A percentile compares a stretch with the other conserved stretches of the same genome.
Evolutionary conservation across 1,140 invertebrate species (phyloP).

Genomic region (Propsilocerus akamusi): DNA sequence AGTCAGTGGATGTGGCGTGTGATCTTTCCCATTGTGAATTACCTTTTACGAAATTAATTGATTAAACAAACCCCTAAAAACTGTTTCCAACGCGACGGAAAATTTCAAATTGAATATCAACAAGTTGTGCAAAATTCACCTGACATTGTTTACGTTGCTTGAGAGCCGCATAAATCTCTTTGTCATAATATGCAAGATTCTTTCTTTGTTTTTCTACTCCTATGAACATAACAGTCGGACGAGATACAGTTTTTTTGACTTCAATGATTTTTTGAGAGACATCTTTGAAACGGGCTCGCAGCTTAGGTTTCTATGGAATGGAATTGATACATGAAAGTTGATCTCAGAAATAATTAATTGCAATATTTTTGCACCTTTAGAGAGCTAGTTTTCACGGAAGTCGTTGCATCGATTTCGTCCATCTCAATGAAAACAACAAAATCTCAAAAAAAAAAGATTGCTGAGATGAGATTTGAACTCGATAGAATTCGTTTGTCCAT

Average conservation of each 20-base stretch:
- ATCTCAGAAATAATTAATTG: too few species aligned
- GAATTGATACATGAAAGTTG: too few species aligned
- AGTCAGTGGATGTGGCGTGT: background rate
- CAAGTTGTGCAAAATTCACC: background rate
- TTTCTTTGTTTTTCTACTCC: background rate
- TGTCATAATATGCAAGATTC: background rate
- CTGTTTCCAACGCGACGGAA: background rate
- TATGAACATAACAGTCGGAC: background rate
- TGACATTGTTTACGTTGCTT: background rate
- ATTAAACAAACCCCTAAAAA: background rate
- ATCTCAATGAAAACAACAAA: too few species aligned
- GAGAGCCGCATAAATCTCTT: background rate
- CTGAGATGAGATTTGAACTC: too few species aligned
- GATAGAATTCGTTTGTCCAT: too few species aligned
- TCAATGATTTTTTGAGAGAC: background rate
- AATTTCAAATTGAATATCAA: background rate
- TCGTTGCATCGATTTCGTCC: too few species aligned
- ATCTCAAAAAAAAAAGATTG: too few species aligned
- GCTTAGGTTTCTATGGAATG: too few species aligned
- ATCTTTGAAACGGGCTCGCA: background rate
- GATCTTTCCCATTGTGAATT: background rate
- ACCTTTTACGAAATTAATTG: background rate
- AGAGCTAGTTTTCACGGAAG: too few species aligned
- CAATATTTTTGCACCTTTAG: too few species aligned
- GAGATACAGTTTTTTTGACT: background rate